Evolutionary conservation across 1,140 invertebrate genomes (phyloP), one percentile per base, ranked within the genome.

Genomic region (Liolophura sinensis): DNA sequence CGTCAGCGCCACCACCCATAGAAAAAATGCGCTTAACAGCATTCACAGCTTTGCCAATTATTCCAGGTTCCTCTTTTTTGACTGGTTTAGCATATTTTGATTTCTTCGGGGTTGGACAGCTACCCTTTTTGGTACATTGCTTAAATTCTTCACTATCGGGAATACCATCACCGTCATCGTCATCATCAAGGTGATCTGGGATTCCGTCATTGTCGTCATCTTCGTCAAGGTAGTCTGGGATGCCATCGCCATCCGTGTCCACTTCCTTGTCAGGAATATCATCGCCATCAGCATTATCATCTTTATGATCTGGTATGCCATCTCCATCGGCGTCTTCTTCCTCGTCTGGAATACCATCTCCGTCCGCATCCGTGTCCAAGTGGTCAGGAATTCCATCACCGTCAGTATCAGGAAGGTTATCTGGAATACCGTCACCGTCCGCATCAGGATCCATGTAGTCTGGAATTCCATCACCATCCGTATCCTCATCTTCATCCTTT

Each of bases 351-450:
- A 81, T 75, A 20, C 77, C 80, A 69, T 82, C 80, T 48, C 75
- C 74, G 66, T 84, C 78, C 27, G 69, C 77, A 68, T 84, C 80
- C 16, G 76, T 67, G 52, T 82, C 78, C 27, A 74, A 48, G 64
- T 82, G 59, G 60, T 84, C 81, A n/a, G 80, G 80, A 47, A 82
- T 82, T 18, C 82, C 82, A 72, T 84, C 80, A 18, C 75, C 76
- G 67, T 84, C 71, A 11, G 67, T 52, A 65, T 80, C 77, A 48
- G 69, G 76, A 3, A 74, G 50, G 68, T 78, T 47, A 58, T 80
- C 74, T 16, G 78, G 73, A 58, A 81, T 73, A 46, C 74, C 76
- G 65, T 80, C 75, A 22, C 64, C 65, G 46, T 80, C 73, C 57
- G 64, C 71, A 66, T 78, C 77, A 25, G 72, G 64, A 46, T 78